These are phyloP conservation scores for Perccottus glenii DNA, from an alignment of 2,113 vertebrate genomes.

Conservation along the genomic window DNA sequence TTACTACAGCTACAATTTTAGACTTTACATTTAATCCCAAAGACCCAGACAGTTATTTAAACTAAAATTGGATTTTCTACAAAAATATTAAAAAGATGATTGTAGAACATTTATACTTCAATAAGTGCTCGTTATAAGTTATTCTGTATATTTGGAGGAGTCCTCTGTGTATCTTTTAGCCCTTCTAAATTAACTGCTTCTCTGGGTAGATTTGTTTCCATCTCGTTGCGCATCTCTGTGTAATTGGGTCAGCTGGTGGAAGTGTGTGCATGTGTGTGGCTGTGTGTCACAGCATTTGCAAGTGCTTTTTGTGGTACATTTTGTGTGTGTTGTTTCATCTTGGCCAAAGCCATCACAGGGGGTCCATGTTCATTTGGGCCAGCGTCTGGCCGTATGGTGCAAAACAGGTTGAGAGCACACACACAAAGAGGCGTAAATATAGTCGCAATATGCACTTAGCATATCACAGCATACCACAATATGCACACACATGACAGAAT, in stretches of 20 bases:
- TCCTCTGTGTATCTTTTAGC: constrained; percentile 56
- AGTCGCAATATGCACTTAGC: constrained; percentile 41
- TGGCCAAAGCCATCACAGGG: constrained; percentile 74
- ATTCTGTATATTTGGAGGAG: constrained; percentile 13
- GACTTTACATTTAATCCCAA: too few species aligned
- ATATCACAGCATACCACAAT: constrained; percentile 52
- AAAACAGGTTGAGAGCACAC: constrained; percentile 66
- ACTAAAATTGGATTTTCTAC: too few species aligned
- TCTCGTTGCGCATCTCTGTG: constrained; percentile 74
- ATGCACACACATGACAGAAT: constrained; percentile 44
- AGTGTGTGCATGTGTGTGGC: constrained; percentile 40
- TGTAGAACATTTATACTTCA: neutral
- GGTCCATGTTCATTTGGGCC: constrained; percentile 76
- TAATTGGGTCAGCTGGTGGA: constrained; percentile 78
- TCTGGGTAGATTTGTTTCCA: constrained; percentile 76
- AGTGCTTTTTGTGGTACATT: constrained; percentile 34
- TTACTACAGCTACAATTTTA: too few species aligned
- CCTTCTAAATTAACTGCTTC: constrained; percentile 74
- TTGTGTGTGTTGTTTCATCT: constrained; percentile 66
- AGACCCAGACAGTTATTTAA: too few species aligned
- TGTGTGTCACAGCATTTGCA: constrained; percentile 43
- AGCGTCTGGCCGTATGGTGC: constrained; percentile 74
- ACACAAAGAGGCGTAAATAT: constrained; percentile 19
- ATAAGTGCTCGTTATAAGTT: neutral
- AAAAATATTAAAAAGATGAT: neutral